Base-by-base conservation (phyloP, 1,140 invertebrate genomes). In the Lepidurus packardi region DNA sequence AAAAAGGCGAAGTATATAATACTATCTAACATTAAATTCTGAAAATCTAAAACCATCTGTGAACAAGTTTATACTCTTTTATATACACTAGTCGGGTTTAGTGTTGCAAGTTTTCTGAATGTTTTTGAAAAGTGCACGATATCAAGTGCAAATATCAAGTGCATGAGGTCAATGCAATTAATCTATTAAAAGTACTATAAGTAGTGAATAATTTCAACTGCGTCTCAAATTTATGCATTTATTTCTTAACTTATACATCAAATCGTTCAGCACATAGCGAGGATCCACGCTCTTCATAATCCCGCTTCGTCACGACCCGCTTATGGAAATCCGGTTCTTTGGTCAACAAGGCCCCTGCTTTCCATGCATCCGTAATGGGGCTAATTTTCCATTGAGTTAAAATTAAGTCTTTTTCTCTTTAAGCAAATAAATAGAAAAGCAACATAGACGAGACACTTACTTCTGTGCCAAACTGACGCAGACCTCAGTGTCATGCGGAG, bases 221-320 rank as follows among this genome's bases (percentile, higher is more conserved):
- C 21, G 7, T 7, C 21, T 21, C 16, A 65, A 65, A 65, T 65
- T 4, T 13, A 16, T 65, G 34, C 13, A 65, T 65, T 65, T 65
- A 65, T 65, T 65, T 21, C 53, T 25, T 73, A 74, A n/a, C 43
- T 84, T 87, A 91, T 80, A 89, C 85, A 83, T 92, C 91, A 85
- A 93, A 93, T 83, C 89, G 87, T 81, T 92, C 90, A 81, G 88
- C 87, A 81, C 91, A 91, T 11, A 91, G 83, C 11, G 85, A 84
- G 79, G 90, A 88, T 21, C 95, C 95, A 82, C 92, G 89, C 84
- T 97, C 94, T 76, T 97, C 94, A 85, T 95, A 98, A 80, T 96
- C 91, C 81, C 94, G 91, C 83, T 90, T 91, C 0, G 92, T 92
- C 8, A 97, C 90, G 75, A 91, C 85, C 81, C 91, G 88, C 7